phyloP scores from a whole-genome alignment of 1,140 invertebrate genomes.

The Amyelois transitella region DNA sequence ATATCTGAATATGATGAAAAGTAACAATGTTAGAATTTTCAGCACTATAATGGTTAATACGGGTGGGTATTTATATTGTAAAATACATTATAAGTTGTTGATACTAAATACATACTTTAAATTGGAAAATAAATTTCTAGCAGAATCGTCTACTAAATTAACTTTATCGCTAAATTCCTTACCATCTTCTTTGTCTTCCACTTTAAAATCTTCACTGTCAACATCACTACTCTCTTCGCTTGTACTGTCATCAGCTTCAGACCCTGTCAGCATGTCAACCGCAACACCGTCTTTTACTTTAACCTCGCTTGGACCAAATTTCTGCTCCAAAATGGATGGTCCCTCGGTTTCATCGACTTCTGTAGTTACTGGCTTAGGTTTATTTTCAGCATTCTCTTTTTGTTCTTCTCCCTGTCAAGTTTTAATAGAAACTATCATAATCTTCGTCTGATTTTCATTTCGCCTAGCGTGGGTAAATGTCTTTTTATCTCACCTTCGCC shows the following conservation, averaged over 20 bases:
- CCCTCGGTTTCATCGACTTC: constrained; percentile 14
- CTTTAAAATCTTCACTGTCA: constrained; percentile 26
- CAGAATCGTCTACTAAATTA: no score
- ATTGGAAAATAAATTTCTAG: no score
- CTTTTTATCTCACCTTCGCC: no score
- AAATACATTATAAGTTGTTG: no score
- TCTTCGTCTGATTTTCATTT: no score
- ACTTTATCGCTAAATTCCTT: no score
- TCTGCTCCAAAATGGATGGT: constrained; percentile 17
- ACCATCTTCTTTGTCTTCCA: constrained; percentile 18
- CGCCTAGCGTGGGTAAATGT: no score
- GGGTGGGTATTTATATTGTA: no score
- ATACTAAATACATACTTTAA: no score
- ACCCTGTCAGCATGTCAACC: constrained; percentile 46
- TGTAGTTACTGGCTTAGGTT: neutral
- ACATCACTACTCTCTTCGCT: constrained; percentile 41
- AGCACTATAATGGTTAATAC: no score
- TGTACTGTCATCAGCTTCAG: constrained; percentile 47
- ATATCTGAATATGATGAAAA: no score
- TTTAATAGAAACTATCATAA: neutral
- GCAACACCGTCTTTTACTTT: constrained; percentile 34
- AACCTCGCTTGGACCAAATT: constrained; percentile 14
- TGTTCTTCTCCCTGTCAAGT: constrained; percentile 1
- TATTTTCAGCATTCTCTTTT: neutral
- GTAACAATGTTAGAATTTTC: no score